phyloP scores from a whole-genome alignment of 2,797 vertebrate genomes.

The Poeciliopsis turneri region DNA sequence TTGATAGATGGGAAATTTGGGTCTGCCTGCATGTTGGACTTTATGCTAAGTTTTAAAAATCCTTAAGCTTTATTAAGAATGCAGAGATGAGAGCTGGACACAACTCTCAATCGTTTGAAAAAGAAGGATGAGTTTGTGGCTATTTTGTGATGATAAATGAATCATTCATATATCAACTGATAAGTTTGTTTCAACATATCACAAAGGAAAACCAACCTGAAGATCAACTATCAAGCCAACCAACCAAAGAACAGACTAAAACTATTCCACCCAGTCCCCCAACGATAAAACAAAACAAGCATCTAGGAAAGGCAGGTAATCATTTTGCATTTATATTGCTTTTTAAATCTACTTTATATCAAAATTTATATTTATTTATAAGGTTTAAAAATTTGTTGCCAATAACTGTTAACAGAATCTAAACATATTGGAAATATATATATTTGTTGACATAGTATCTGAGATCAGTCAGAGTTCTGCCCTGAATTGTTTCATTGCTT shows the following conservation, averaged over 20 bases:
- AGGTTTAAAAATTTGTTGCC: not conserved
- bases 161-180: not conserved
- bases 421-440: not conserved
- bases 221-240: not conserved
- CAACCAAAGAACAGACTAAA: not conserved
- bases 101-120: not conserved
- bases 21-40: not conserved
- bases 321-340: not conserved
- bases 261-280: not conserved
- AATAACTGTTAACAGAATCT: not conserved
- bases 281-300: not conserved
- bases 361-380: not conserved
- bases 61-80: slow-evolving; percentile 16
- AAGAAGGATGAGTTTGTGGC: not conserved
- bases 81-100: slow-evolving; percentile 6
- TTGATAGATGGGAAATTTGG: slow-evolving; percentile 23
- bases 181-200: not conserved
- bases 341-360: not conserved
- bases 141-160: not conserved
- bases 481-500: not conserved
- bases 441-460: not conserved
- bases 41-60: slow-evolving; percentile 5
- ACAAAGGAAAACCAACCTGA: not conserved
- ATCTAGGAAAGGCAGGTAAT: not conserved
- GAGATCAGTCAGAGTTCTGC: not conserved